These are phyloP conservation scores for Melitaea cinxia DNA, from an alignment of 1,140 invertebrate genomes.

Conservation along the genomic window DNA sequence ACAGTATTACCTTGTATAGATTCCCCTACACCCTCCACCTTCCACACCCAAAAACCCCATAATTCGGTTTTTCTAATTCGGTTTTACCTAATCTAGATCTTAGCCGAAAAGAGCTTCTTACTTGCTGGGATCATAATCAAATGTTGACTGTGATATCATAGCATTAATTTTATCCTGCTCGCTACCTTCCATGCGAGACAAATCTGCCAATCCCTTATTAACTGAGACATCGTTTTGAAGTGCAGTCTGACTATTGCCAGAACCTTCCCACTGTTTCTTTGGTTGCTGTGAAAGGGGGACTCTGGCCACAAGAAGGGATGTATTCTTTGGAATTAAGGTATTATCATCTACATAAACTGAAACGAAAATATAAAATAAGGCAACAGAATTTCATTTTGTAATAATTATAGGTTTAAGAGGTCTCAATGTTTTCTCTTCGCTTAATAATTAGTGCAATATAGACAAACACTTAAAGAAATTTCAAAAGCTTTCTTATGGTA, in stretches of 20 bases:
- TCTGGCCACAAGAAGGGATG: conserved; percentile 96
- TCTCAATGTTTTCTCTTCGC: too few species aligned
- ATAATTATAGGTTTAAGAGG: too few species aligned
- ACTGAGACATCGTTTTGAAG: conserved; percentile 76
- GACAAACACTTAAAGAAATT: too few species aligned
- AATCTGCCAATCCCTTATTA: conserved; percentile 88
- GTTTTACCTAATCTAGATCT: too few species aligned
- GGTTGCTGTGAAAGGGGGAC: conserved; percentile 90
- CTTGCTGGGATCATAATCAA: conserved; percentile 98
- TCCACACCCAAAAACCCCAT: too few species aligned
- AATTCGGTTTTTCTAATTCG: too few species aligned
- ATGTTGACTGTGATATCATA: conserved; percentile 97
- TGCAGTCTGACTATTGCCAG: conserved; percentile 60
- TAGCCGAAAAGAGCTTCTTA: conserved; percentile 82
- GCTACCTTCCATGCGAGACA: conserved; percentile 93
- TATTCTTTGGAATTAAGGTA: conserved; percentile 97
- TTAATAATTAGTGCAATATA: too few species aligned
- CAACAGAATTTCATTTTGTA: neutral
- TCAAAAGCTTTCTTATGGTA: too few species aligned
- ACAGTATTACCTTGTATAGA: too few species aligned
- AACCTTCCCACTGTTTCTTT: conserved; percentile 88
- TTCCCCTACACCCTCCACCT: too few species aligned
- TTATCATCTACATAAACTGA: conserved; percentile 95
- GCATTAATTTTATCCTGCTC: conserved; percentile 99
- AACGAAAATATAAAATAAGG: conserved; percentile 55